phyloP scores from a whole-genome alignment of 1,140 invertebrate species.

The Hirudo medicinalis region DNA sequence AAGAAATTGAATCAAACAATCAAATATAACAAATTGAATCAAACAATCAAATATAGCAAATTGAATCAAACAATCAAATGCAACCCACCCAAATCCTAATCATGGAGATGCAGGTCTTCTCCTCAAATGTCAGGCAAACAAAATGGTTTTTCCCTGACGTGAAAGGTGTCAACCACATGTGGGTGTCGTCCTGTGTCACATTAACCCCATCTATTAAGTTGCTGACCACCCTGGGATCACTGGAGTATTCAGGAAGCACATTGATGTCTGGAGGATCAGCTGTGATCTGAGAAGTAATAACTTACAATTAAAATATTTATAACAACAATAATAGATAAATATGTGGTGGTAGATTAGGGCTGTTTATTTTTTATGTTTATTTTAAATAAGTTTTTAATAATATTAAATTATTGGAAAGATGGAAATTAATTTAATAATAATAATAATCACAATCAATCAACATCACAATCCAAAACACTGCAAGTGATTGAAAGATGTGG shows the following conservation, averaged over 20 bases:
- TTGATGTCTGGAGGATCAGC: conserved; percentile 51
- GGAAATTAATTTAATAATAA: no score
- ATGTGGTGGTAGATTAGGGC: no score
- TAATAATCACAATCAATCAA: no score
- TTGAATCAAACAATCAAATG: background rate
- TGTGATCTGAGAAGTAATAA: conserved; percentile 40
- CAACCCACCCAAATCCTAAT: conserved; percentile 61
- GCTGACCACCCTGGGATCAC: conserved; percentile 47
- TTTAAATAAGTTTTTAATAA: no score
- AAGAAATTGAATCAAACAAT: background rate
- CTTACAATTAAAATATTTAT: no score
- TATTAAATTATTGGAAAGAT: no score
- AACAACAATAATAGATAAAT: no score
- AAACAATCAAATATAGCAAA: background rate
- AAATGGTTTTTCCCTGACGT: conserved; percentile 46
- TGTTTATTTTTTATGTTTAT: no score
- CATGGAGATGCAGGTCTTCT: conserved; percentile 50
- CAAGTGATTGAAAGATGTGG: background rate
- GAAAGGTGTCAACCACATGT: conserved; percentile 60
- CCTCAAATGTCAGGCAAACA: conserved; percentile 49
- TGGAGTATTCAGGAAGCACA: conserved; percentile 47
- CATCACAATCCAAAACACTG: background rate
- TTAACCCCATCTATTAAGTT: conserved; percentile 59
- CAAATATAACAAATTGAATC: no score
- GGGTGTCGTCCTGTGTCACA: conserved; percentile 58